Conservation (phyloP, 2,888 invertebrate species). For the Gasteruption jaculator region DNA sequence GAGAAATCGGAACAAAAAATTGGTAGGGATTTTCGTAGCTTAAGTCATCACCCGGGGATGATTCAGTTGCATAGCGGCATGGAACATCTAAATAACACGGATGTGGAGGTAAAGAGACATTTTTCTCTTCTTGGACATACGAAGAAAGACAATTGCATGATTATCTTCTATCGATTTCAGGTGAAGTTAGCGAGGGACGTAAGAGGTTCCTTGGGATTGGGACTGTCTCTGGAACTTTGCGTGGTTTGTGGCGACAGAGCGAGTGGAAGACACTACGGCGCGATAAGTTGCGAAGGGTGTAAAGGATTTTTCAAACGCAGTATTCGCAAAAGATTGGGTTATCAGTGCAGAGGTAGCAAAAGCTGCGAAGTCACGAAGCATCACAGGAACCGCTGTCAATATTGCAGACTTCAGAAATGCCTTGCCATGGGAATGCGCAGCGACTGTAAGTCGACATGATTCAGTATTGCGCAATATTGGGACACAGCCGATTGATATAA, state of each 20-base stretch:
- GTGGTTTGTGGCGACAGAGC: slow-evolving; percentile 95
- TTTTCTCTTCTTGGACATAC: too few species aligned
- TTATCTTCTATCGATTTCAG: slow-evolving; percentile 26
- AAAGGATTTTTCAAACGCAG: slow-evolving; percentile 98
- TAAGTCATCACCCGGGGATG: slow-evolving; percentile 41
- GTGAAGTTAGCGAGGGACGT: slow-evolving; percentile 48
- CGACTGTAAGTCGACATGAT: slow-evolving; percentile 76
- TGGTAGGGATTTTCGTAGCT: slow-evolving; percentile 41
- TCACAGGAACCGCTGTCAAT: slow-evolving; percentile 97
- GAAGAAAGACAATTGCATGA: not conserved
- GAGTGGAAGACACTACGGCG: slow-evolving; percentile 93
- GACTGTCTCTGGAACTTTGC: slow-evolving; percentile 77
- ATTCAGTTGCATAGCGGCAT: slow-evolving; percentile 43
- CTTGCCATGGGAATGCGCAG: slow-evolving; percentile 97
- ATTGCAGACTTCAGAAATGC: slow-evolving; percentile 96
- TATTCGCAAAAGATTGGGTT: slow-evolving; percentile 94
- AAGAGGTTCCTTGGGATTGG: slow-evolving; percentile 50
- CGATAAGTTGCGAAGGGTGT: slow-evolving; percentile 91
- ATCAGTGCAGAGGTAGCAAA: slow-evolving; percentile 92
- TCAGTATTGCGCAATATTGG: slow-evolving; percentile 18
- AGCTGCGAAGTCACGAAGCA: slow-evolving; percentile 98
- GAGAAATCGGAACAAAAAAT: slow-evolving; percentile 43
- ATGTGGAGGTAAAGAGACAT: slow-evolving; percentile 37
- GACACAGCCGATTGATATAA: not conserved
- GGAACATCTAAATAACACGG: slow-evolving; percentile 43